A percentile compares a stretch with the other conserved stretches of the same genome.
Evolutionary conservation across 2,888 invertebrate genomes (phyloP).

Genomic region (Caenorhabditis sp.): DNA sequence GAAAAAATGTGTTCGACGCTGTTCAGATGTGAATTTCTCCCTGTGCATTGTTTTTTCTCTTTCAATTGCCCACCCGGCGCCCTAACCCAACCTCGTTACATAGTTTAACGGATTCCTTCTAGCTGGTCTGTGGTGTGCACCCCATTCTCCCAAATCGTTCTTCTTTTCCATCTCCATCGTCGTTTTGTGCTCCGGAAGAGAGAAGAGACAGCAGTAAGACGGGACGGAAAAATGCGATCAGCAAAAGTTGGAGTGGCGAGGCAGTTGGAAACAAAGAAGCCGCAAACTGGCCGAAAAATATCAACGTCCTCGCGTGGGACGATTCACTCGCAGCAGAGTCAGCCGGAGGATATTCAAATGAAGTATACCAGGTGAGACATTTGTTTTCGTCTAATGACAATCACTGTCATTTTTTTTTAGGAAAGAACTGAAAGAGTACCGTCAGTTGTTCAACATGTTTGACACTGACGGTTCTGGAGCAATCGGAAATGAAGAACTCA

Average conservation of each 20-base stretch:
- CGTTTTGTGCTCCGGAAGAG: slow-evolving; percentile 16
- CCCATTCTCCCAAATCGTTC: too few species aligned
- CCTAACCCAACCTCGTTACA: slow-evolving; percentile 44
- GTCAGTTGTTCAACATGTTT: slow-evolving; percentile 82
- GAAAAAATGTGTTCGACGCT: slow-evolving; percentile 22
- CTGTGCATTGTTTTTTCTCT: slow-evolving; percentile 25
- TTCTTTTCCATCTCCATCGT: too few species aligned
- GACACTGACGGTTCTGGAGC: slow-evolving; percentile 83
- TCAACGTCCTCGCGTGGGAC: slow-evolving; percentile 72
- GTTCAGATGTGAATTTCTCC: slow-evolving; percentile 36
- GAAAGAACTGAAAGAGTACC: slow-evolving; percentile 81
- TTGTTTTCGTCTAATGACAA: too few species aligned
- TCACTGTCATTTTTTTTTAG: slow-evolving; percentile 67
- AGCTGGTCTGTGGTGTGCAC: slow-evolving; percentile 40
- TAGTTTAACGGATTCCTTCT: slow-evolving; percentile 51
- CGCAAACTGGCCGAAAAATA: slow-evolving; percentile 67
- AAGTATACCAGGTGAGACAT: slow-evolving; percentile 70
- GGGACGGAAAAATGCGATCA: slow-evolving; percentile 63
- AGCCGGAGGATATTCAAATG: slow-evolving; percentile 70
- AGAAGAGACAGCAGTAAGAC: slow-evolving; percentile 27
- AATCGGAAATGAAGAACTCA: slow-evolving; percentile 82
- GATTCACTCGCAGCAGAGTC: slow-evolving; percentile 62
- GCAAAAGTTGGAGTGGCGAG: slow-evolving; percentile 73
- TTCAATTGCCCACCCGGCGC: slow-evolving; percentile 2
- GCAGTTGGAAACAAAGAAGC: slow-evolving; percentile 70